Evolutionary conservation across 1,140 invertebrate genomes (phyloP).

Genomic region (Euura lappo): DNA sequence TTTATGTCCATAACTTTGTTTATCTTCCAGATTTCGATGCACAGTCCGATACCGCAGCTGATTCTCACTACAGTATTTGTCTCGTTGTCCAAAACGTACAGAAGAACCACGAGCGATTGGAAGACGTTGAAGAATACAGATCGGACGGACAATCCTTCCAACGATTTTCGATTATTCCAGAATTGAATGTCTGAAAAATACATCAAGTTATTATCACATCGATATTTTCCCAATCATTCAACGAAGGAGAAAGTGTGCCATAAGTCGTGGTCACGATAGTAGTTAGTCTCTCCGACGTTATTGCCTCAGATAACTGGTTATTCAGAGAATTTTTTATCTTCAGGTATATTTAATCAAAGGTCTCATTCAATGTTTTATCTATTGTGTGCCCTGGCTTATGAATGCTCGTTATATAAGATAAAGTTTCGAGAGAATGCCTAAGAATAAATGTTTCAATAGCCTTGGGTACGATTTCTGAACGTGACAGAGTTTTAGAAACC

Average conservation of each 20-base stretch:
- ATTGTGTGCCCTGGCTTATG: not conserved
- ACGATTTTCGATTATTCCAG: conserved; percentile 96
- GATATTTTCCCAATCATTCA: not conserved
- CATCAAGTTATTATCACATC: conserved; percentile 21
- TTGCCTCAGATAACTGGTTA: no score
- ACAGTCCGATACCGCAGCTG: conserved; percentile 89
- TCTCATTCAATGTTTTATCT: no score
- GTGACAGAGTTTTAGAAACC: no score
- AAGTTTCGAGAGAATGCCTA: conserved; percentile 8
- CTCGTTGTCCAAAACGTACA: conserved; percentile 98
- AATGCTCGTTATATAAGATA: not conserved
- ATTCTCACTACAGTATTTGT: conserved; percentile 95
- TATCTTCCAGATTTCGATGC: conserved; percentile 99
- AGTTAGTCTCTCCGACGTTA: no score
- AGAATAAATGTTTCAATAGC: conserved; percentile 2
- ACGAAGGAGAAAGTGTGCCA: not conserved
- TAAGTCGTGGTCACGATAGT: no score
- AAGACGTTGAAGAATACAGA: conserved; percentile 99
- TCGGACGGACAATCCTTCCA: conserved; percentile 96
- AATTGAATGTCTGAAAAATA: conserved; percentile 91
- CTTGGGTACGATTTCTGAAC: not conserved
- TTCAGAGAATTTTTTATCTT: no score
- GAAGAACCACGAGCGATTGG: conserved; percentile 91
- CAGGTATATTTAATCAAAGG: not conserved
- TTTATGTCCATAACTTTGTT: conserved; percentile 93